Percentiles rank a stretch among this genome's conserved stretches.
Conservation (phyloP, 2,888 invertebrate species). For the Pristionchus entomophagus region DNA sequence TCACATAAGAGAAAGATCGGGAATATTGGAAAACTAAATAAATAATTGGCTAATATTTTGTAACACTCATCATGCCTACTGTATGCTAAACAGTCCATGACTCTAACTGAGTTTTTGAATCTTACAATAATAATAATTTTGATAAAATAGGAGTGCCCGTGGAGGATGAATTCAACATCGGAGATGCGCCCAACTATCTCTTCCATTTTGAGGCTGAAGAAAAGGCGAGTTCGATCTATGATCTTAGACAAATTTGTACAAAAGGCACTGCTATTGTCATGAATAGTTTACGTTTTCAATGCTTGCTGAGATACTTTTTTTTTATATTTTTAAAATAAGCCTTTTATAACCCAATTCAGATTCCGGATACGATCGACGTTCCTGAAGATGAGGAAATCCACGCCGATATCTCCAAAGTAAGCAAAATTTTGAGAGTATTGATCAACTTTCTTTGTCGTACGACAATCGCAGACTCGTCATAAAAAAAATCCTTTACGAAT, state of each 20-base stretch:
- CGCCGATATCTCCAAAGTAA: not conserved
- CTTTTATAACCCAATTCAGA: conserved; percentile 23
- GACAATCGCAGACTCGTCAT: no score
- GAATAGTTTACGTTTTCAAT: not conserved
- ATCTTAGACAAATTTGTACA: no score
- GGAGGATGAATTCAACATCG: conserved; percentile 14
- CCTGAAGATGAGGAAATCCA: conserved; percentile 38
- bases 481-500: no score
- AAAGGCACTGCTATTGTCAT: no score
- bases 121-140: no score
- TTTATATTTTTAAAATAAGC: not conserved
- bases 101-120: no score
- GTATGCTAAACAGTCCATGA: no score
- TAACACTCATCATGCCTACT: no score
- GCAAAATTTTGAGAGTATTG: not conserved
- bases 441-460: no score
- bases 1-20: no score
- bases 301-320: not conserved
- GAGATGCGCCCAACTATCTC: not conserved
- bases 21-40: not conserved
- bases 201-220: not conserved
- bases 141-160: not conserved
- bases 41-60: not conserved
- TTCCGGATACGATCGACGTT: not conserved
- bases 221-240: no score